phyloP scores from a whole-genome alignment of 2,797 vertebrate species.

The Nannoperca obscura region DNA sequence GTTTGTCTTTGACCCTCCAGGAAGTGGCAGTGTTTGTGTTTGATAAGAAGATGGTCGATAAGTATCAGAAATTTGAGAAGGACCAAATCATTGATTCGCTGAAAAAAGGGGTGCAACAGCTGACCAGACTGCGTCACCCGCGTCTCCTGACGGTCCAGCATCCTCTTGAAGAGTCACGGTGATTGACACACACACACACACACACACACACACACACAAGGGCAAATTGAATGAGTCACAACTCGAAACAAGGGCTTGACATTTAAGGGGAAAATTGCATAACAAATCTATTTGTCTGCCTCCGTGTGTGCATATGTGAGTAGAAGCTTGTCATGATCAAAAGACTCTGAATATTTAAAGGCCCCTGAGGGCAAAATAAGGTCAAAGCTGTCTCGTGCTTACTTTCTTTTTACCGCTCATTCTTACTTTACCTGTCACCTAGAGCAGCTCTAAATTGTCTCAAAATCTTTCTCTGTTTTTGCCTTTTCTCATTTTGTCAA shows the following conservation, averaged over 20 bases:
- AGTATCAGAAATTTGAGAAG: conserved; percentile 98
- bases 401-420: conserved; percentile 8
- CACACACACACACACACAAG: conserved; percentile 20
- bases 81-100: conserved; percentile 97
- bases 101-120: conserved; percentile 95
- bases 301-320: conserved; percentile 22
- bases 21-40: conserved; percentile 99
- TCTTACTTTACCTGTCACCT: not conserved
- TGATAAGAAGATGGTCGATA: conserved; percentile 97
- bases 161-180: conserved; percentile 98
- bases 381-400: conserved; percentile 16
- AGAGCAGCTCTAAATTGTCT: not conserved
- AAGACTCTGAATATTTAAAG: conserved; percentile 64
- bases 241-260: conserved; percentile 21
- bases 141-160: conserved; percentile 97
- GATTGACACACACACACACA: conserved; percentile 52
- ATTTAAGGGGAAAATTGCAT: conserved; percentile 15
- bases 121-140: conserved; percentile 96
- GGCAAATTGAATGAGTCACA: conserved; percentile 27
- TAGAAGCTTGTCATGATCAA: conserved; percentile 45
- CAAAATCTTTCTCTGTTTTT: not conserved
- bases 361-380: conserved; percentile 4
- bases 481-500: not conserved
- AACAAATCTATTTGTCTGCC: conserved; percentile 29
- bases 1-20: conserved; percentile 76